Conservation (phyloP, 2,888 invertebrate genomes). For the Pantelozetes paolii region DNA sequence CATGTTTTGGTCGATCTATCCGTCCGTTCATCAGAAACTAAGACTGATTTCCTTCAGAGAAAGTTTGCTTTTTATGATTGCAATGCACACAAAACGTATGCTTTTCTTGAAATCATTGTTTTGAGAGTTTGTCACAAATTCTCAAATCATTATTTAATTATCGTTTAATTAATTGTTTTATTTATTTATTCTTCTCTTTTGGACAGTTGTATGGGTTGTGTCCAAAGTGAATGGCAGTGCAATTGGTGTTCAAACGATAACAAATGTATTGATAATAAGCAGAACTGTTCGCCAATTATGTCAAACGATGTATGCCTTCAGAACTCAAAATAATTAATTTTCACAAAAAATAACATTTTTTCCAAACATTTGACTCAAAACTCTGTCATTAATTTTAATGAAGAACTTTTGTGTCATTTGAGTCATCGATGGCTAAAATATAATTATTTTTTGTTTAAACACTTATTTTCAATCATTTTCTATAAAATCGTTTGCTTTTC, state of each 20-base stretch:
- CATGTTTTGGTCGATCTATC: slow-evolving; percentile 81
- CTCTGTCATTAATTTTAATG: background rate
- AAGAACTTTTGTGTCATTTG: no score
- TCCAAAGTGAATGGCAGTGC: slow-evolving; percentile 88
- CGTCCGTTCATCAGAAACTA: slow-evolving; percentile 81
- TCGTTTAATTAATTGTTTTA: slow-evolving; percentile 2
- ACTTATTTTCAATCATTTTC: background rate
- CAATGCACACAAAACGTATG: slow-evolving; percentile 64
- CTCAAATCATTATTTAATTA: slow-evolving; percentile 30
- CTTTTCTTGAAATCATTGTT: no score
- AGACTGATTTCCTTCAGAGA: slow-evolving; percentile 87
- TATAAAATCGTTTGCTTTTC: slow-evolving; percentile 49
- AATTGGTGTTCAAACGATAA: slow-evolving; percentile 98
- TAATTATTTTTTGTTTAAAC: background rate
- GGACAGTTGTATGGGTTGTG: slow-evolving; percentile 59
- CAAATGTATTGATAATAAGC: slow-evolving; percentile 61
- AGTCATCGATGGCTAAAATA: no score
- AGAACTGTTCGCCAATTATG: slow-evolving; percentile 26
- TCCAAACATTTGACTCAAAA: background rate
- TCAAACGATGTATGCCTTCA: slow-evolving; percentile 23
- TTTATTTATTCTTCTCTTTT: slow-evolving; percentile 22
- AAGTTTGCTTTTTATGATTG: slow-evolving; percentile 89
- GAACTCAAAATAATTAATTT: background rate
- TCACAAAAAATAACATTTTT: background rate
- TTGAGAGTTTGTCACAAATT: no score